phyloP scores from a whole-genome alignment of 2,888 invertebrate species.

The Epinotia demarniana region DNA sequence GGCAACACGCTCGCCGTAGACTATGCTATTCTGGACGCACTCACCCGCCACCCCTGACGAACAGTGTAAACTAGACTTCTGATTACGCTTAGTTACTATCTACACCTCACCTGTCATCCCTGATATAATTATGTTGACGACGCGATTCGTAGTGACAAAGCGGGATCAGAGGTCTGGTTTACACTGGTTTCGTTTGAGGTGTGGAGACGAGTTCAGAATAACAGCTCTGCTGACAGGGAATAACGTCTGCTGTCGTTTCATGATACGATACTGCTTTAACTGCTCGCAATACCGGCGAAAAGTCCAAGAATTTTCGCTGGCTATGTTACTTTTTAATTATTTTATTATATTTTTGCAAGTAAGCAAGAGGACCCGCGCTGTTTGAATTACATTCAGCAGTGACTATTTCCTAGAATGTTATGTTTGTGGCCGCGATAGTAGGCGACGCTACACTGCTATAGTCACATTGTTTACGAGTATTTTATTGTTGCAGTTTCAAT shows the following conservation, averaged over 20 bases:
- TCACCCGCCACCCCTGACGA: no score
- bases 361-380: background rate
- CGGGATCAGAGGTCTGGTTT: no score
- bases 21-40: no score
- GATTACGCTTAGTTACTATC: no score
- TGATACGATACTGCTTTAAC: background rate
- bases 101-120: no score
- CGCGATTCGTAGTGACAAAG: no score
- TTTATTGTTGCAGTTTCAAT: conserved; percentile 27
- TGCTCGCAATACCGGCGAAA: conserved; percentile 30
- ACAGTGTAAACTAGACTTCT: no score
- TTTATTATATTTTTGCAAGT: conserved; percentile 12
- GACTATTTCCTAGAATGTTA: background rate
- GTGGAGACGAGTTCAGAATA: background rate
- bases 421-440: background rate
- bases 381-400: background rate
- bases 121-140: no score
- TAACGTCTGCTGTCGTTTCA: background rate
- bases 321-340: conserved; percentile 21
- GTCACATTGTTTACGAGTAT: conserved; percentile 14
- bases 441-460: conserved; percentile 5
- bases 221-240: background rate
- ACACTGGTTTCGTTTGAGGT: no score
- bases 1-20: no score
- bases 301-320: conserved; percentile 21